Evolutionary conservation across 2,113 vertebrate genomes (phyloP), one percentile per base, ranked within the genome.

Genomic region (Cricetomys ansorgei): DNA sequence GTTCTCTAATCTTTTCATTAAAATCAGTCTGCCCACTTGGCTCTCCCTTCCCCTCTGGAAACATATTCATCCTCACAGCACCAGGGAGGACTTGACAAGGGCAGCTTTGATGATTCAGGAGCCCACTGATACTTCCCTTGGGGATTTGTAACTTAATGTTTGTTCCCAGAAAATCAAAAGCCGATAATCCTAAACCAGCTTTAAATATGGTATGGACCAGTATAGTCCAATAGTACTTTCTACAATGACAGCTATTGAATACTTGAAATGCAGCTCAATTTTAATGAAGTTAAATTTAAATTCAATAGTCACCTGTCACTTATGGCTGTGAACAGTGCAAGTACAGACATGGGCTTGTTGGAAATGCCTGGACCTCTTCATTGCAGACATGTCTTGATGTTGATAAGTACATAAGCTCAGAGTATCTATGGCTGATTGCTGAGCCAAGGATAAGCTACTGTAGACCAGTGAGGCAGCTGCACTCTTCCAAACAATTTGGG

Each of bases 261-360:
- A 72, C n/a, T 59, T 95, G 88, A 95, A 83, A 69, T 57, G 25
- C 19, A 48, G 29, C n/a, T 72, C 55, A 7, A 77, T 73, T 64
- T 96, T 79, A 94, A 80, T 94, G 40, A 85, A 81, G 59, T n/a
- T 85, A 75, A 62, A 75, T 96, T 91, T 81, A 55, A 73, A 89
- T 76, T 80, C 67, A 86, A 43, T 70, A 91, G 70, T 53, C 50
- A 91, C 13, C 53, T 85, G 45, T 69, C 27, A 50, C 79, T 84
- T 50, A 67, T 50, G 59, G 23, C 15, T 81, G 12, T 3, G 16
- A 89, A 85, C 5, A 93, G 21, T 21, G 27, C 29, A 19, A 11
- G 37, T 70, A 81, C 1, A 76, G 75, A 83, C 43, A 79, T 0
- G 62, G 25, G 75, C 5, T 21, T 81, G n/a, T 40, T 57, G 37